phyloP scores from a whole-genome alignment of 2,888 invertebrate genomes.

The Coremacera marginata region DNA sequence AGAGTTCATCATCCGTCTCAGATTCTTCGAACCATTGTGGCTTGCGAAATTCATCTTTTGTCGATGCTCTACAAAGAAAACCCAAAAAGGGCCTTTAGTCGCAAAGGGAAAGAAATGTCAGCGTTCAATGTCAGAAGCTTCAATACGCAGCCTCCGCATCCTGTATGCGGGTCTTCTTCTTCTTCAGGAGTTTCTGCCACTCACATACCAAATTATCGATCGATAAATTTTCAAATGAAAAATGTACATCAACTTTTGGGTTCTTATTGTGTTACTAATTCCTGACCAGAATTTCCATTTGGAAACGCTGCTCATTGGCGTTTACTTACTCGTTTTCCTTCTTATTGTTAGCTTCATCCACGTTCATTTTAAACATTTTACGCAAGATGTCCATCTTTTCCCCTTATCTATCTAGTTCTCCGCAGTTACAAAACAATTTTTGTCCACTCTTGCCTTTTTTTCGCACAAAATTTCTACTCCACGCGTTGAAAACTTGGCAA shows the following conservation, averaged over 20 bases:
- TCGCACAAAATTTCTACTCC: neutral
- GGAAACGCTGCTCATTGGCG: neutral
- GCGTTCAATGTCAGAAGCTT: neutral
- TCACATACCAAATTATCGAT: conserved; percentile 23
- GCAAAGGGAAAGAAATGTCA: neutral
- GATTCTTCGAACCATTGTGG: conserved; percentile 69
- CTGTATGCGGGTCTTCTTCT: neutral
- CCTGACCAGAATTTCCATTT: neutral
- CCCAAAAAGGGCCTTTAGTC: neutral
- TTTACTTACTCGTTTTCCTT: conserved; percentile 54
- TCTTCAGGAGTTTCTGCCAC: neutral
- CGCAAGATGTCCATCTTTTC: conserved; percentile 60
- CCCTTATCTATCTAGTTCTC: neutral
- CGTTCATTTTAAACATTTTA: conserved; percentile 61
- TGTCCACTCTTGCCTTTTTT: neutral
- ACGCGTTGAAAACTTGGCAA: neutral
- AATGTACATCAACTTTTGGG: conserved; percentile 25
- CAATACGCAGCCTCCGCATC: conserved; percentile 33
- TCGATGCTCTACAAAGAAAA: conserved; percentile 50
- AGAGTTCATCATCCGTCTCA: conserved; percentile 69
- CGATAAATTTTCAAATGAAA: conserved; percentile 24
- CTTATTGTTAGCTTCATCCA: conserved; percentile 46
- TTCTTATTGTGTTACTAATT: neutral
- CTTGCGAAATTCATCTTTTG: conserved; percentile 68
- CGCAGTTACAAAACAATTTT: conserved; percentile 23